Evolutionary conservation across 2,797 vertebrate species (phyloP), one percentile per base, ranked within the genome.

Genomic region (Jordanella pulchra): DNA sequence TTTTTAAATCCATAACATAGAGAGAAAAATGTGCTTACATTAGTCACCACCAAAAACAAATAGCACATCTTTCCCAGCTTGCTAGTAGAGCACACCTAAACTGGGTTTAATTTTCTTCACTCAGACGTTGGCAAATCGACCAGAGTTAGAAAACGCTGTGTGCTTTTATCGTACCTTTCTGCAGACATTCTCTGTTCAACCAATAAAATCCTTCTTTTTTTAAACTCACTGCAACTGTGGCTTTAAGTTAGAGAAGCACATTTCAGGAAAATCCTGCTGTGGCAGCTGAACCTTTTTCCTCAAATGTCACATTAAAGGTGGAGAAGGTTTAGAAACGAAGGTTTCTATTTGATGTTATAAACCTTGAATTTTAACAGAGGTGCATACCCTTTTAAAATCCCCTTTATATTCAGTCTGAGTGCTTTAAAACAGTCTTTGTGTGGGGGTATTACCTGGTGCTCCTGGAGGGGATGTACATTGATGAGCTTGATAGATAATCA

Each of bases 391-490:
- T 50, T 61, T 0, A 4, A 23, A 18, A 60, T 12, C 18, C 32
- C 10, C 10, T 39, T 21, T 39, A 13, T 35, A 39, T 17, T 61
- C 30, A 60, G 56, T 67, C 32, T n/a, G 4, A 39, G 23, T 39
- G 30, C 5, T 35, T 23, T 39, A 30, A 68, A 39, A 21, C 30
- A 28, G 54, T 67, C 65, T 23, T 39, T 18, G 23, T 44, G 67
- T 25, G 56, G n/a, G 66, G 44, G 67, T 27, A 30, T 90, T 90
- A 95, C 93, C 94, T 94, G 78, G 81, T 65, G 75, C 84, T 86
- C 42, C 67, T 61, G 53, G 90, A 65, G 23, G 93, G 93, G 83
- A 87, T 93, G 86, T 93, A 90, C 67, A 14, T 86, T 65, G 55
- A 39, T 23, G 89, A 85, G 77, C 80, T 88, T 3, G 91, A 88